Evolutionary conservation across 2,797 vertebrate species (phyloP).

Genomic region (Rhadinocentrus ornatus): DNA sequence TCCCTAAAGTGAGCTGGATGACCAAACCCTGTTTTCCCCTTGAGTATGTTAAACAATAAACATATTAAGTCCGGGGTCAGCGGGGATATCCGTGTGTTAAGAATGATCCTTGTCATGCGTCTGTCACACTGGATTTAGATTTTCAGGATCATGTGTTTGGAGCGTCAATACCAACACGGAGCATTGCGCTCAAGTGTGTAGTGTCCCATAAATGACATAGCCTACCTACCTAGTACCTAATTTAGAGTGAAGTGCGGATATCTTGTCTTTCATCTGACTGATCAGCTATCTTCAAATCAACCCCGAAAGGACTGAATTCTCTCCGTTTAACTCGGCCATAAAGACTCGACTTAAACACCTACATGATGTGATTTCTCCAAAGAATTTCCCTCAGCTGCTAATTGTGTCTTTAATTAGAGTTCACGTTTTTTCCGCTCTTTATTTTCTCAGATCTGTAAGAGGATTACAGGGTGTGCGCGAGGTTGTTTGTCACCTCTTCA

Average conservation of each 20-base stretch:
- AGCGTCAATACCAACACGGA: too few species aligned
- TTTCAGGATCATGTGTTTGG: slow-evolving; percentile 55
- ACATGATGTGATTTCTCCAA: slow-evolving; percentile 50
- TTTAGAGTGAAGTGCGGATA: neutral
- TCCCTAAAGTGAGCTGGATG: slow-evolving; percentile 60
- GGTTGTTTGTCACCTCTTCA: slow-evolving; percentile 53
- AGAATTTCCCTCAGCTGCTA: slow-evolving; percentile 39
- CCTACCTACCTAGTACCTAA: too few species aligned
- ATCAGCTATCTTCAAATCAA: neutral
- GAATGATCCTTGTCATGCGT: slow-evolving; percentile 59
- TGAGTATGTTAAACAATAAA: slow-evolving; percentile 50
- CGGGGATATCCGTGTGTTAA: slow-evolving; percentile 27
- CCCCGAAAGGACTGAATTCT: neutral
- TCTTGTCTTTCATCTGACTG: neutral
- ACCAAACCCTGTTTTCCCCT: slow-evolving; percentile 43
- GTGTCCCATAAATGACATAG: neutral
- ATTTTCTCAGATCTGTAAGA: slow-evolving; percentile 59
- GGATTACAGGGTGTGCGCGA: slow-evolving; percentile 53
- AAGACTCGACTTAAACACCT: slow-evolving; percentile 19
- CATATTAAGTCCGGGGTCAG: slow-evolving; percentile 52
- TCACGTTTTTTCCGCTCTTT: slow-evolving; percentile 35
- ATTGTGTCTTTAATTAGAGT: slow-evolving; percentile 38
- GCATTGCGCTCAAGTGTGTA: neutral
- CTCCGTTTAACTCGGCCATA: slow-evolving; percentile 5
- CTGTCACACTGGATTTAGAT: slow-evolving; percentile 45